phyloP scores from a whole-genome alignment of 2,888 invertebrate genomes.

The Clusia tigrina region DNA sequence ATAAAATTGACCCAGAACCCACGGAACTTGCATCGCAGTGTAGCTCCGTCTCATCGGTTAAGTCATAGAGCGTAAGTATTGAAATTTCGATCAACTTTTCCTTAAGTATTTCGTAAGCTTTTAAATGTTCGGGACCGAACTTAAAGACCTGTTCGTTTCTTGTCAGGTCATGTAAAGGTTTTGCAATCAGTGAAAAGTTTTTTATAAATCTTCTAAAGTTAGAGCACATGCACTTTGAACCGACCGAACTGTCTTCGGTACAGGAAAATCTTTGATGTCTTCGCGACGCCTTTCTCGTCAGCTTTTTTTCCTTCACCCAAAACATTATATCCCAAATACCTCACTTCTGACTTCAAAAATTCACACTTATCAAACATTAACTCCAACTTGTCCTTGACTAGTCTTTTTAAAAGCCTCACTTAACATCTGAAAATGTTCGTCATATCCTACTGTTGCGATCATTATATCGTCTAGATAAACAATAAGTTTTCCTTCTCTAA shows the following conservation, averaged over 20 bases:
- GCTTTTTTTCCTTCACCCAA: conserved; percentile 26
- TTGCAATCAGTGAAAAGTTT: background rate
- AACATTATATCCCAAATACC: conserved; percentile 40
- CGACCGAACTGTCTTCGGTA: background rate
- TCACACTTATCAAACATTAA: conserved; percentile 38
- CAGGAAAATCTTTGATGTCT: conserved; percentile 11
- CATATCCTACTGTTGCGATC: conserved; percentile 34
- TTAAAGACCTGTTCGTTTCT: background rate
- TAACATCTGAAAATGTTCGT: conserved; percentile 37
- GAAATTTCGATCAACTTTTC: background rate
- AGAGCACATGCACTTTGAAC: too few species aligned
- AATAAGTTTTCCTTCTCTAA: conserved; percentile 31
- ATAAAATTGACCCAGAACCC: background rate
- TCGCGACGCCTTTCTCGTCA: conserved; percentile 1
- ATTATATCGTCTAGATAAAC: conserved; percentile 47
- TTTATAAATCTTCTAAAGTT: conserved; percentile 6
- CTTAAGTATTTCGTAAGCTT: background rate
- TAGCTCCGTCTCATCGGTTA: background rate
- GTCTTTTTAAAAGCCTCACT: conserved; percentile 33
- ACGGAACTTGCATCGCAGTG: conserved; percentile 1
- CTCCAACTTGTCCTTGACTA: conserved; percentile 35
- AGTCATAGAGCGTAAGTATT: background rate
- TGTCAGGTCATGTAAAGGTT: background rate
- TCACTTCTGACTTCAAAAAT: conserved; percentile 36
- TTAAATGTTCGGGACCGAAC: background rate